Conservation (phyloP, 2,888 invertebrate genomes). For the Drosophila algonquin region DNA sequence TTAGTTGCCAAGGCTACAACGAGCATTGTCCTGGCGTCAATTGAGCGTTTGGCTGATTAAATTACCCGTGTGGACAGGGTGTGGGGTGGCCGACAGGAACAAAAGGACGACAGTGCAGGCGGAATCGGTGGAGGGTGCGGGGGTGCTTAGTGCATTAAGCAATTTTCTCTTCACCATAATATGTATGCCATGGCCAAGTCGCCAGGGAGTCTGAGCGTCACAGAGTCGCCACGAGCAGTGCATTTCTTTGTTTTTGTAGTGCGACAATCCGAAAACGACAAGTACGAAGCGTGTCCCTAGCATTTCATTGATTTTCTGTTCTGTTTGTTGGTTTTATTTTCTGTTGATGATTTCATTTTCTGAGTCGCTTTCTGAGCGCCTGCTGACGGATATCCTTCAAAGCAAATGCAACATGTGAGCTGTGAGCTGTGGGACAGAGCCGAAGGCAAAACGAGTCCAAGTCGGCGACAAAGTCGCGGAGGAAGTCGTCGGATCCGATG, state of each 20-base stretch:
- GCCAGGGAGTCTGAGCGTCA: slow-evolving; percentile 56
- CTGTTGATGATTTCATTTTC: slow-evolving; percentile 66
- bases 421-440: not conserved
- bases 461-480: slow-evolving; percentile 7
- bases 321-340: not conserved
- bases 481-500: not conserved
- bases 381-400: slow-evolving; percentile 47
- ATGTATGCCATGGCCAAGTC: slow-evolving; percentile 38
- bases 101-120: slow-evolving; percentile 25
- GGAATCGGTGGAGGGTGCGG: too few relatives aligned
- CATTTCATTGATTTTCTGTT: slow-evolving; percentile 60
- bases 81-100: slow-evolving; percentile 8
- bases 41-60: slow-evolving; percentile 63
- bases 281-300: slow-evolving; percentile 18
- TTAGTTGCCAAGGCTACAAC: slow-evolving; percentile 67
- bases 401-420: slow-evolving; percentile 63
- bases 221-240: slow-evolving; percentile 61
- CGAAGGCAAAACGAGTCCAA: slow-evolving; percentile 35
- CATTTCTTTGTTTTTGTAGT: slow-evolving; percentile 43
- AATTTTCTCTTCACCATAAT: slow-evolving; percentile 41
- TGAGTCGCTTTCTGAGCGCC: slow-evolving; percentile 27
- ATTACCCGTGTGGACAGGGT: slow-evolving; percentile 53
- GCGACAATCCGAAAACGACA: slow-evolving; percentile 34
- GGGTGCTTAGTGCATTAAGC: slow-evolving; percentile 50
- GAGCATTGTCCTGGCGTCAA: slow-evolving; percentile 55